Conservation (phyloP, 2,113 vertebrate species). For the Mormyrus iriodes region DNA sequence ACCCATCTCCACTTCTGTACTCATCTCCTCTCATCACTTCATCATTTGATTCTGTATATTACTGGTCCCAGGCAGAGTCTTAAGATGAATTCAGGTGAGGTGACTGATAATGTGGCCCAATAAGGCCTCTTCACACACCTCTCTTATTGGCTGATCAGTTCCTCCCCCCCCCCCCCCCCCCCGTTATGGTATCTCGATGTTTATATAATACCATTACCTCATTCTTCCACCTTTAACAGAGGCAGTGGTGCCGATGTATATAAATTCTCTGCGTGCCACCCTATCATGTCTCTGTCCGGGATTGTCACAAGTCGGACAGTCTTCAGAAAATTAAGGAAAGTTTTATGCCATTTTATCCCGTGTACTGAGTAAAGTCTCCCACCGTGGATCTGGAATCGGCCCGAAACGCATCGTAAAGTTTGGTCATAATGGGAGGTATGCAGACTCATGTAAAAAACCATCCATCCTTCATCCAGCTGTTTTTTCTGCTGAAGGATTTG, state of each 20-base stretch:
- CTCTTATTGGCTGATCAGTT: neutral
- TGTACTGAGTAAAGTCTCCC: neutral
- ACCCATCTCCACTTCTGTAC: neutral
- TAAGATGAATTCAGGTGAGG: neutral
- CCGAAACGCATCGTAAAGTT: neutral
- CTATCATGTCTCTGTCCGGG: neutral
- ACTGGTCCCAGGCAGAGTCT: neutral
- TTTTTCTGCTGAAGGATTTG: neutral
- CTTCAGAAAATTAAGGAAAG: neutral
- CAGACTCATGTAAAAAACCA: neutral
- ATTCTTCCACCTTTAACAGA: neutral
- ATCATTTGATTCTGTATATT: neutral
- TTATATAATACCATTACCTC: neutral
- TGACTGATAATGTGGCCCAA: neutral
- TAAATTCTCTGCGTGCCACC: neutral
- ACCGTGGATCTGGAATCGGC: neutral
- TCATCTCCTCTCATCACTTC: neutral
- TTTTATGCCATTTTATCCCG: neutral
- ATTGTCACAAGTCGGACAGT: neutral
- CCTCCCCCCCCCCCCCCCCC: neutral
- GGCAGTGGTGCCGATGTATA: neutral
- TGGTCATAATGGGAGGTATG: neutral
- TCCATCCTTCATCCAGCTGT: neutral
- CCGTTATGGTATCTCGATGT: neutral
- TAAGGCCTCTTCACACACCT: neutral